Evolutionary conservation across 2,888 invertebrate species (phyloP).

Genomic region (Hydroisotoma schaefferi): DNA sequence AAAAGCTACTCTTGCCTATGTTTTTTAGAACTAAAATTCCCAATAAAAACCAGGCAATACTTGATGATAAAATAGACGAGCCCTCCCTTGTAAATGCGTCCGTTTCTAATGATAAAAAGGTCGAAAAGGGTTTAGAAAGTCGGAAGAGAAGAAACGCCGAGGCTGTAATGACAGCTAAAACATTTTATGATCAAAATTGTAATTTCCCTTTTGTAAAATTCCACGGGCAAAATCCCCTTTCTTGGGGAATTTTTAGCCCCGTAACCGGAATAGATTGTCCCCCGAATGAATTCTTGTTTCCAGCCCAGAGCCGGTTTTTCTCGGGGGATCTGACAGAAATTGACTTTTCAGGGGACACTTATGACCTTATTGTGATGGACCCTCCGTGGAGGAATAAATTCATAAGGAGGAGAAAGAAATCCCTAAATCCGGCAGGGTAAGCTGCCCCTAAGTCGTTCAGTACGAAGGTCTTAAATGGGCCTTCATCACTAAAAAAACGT

Average conservation of each 20-base stretch:
- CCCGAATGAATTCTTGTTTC: conserved; percentile 57
- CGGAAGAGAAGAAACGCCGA: conserved; percentile 49
- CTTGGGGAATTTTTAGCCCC: conserved; percentile 50
- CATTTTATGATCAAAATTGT: conserved; percentile 52
- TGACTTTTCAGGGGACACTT: conserved; percentile 55
- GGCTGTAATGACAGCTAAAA: conserved; percentile 52
- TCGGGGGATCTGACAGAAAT: conserved; percentile 63
- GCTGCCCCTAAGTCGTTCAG: conserved; percentile 4
- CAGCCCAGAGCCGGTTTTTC: conserved; percentile 63
- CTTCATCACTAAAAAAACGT: too few relatives aligned
- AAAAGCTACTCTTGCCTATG: neutral
- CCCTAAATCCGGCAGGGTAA: neutral
- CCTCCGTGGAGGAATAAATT: conserved; percentile 98
- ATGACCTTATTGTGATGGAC: conserved; percentile 81
- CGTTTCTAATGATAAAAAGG: too few relatives aligned
- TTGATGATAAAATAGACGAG: neutral
- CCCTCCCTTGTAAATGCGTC: conserved; percentile 4
- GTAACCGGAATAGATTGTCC: conserved; percentile 57
- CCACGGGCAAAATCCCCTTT: conserved; percentile 61
- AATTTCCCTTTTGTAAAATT: conserved; percentile 50
- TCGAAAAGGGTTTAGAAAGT: conserved; percentile 8
- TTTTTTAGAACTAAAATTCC: neutral
- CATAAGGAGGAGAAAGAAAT: conserved; percentile 71
- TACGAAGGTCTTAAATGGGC: neutral
- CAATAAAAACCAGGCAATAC: neutral